These are phyloP conservation scores for Yoshiicerus persimilis DNA, from an alignment of 1,140 invertebrate genomes.

Conservation along the genomic window DNA sequence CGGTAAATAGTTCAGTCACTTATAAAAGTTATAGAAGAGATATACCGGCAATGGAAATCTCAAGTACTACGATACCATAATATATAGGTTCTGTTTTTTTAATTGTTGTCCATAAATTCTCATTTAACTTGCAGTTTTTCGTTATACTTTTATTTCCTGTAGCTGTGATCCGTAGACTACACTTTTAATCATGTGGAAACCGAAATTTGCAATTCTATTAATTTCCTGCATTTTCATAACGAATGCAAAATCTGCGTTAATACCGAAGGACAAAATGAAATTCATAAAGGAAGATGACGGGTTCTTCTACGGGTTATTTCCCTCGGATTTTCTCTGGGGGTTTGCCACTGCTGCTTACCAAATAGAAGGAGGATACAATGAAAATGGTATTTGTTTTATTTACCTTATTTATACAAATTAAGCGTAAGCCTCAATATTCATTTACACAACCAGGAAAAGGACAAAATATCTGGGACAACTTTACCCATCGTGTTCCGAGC, in stretches of 20 bases:
- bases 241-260: not conserved
- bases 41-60: too few species aligned
- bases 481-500: not conserved
- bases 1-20: too few species aligned
- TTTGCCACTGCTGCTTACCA: conserved; percentile 60
- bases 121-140: too few species aligned
- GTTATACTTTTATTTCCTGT: not conserved
- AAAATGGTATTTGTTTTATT: not conserved
- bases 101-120: too few species aligned
- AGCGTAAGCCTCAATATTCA: too few species aligned
- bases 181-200: not conserved
- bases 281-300: not conserved
- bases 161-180: not conserved
- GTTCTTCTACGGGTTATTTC: conserved; percentile 54
- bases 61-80: too few species aligned
- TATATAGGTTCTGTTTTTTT: too few species aligned
- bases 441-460: conserved; percentile 10
- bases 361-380: not conserved
- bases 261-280: not conserved
- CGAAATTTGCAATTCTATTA: not conserved
- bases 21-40: too few species aligned
- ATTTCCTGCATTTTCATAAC: not conserved
- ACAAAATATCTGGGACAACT: conserved; percentile 29
- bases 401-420: not conserved
- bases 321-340: conserved; percentile 57